Conservation (phyloP, 2,797 vertebrate genomes). For the Sebastes hubbsi region DNA sequence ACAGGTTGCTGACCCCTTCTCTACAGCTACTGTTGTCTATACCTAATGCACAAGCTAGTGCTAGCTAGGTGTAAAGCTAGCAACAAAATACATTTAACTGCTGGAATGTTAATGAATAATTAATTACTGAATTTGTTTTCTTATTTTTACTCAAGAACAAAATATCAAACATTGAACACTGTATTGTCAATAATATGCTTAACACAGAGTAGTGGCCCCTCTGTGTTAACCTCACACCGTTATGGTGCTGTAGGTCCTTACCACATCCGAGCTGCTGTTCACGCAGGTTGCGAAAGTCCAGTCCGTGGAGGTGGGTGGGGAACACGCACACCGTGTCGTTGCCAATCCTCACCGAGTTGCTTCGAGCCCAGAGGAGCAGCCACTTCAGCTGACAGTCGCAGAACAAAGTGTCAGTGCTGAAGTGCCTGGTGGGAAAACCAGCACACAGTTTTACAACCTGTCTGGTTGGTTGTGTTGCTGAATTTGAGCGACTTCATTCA, state of each 20-base stretch:
- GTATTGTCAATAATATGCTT: not conserved
- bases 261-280: slow-evolving; percentile 89
- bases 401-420: slow-evolving; percentile 88
- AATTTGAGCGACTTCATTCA: not conserved
- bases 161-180: not conserved
- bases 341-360: slow-evolving; percentile 82
- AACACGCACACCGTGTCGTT: slow-evolving; percentile 88
- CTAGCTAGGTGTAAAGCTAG: not conserved
- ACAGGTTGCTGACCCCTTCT: too few relatives aligned
- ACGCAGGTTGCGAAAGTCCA: slow-evolving; percentile 83
- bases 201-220: not conserved
- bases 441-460: slow-evolving; percentile 14
- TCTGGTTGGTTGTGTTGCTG: not conserved
- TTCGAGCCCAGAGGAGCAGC: slow-evolving; percentile 87
- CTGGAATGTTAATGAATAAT: not conserved
- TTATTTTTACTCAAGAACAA: not conserved
- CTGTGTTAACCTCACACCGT: not conserved
- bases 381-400: slow-evolving; percentile 93
- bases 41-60: not conserved
- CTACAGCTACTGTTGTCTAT: too few relatives aligned
- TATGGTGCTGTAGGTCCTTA: slow-evolving; percentile 56
- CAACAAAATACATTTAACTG: not conserved
- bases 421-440: slow-evolving; percentile 79
- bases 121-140: accelerated
- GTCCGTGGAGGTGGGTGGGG: slow-evolving; percentile 84